Evolutionary conservation across 2,113 vertebrate genomes (phyloP).

Genomic region (Ginglymostoma cirratum): DNA sequence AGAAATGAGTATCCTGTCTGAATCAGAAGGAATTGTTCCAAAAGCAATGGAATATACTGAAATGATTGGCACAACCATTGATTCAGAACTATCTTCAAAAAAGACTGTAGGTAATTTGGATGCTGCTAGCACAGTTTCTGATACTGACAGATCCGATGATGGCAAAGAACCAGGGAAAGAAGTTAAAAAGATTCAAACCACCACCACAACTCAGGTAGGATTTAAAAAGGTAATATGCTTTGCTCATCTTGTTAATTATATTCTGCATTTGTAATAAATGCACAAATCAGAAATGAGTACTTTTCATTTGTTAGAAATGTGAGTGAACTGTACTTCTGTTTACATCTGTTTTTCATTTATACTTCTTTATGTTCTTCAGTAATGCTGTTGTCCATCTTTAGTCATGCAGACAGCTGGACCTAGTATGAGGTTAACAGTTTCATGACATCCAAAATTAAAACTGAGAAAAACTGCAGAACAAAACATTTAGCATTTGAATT

Average conservation of each 20-base stretch:
- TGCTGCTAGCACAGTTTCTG: constrained; percentile 64
- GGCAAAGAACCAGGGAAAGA: constrained; percentile 87
- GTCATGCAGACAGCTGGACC: neutral
- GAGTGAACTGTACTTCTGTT: neutral
- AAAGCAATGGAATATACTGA: constrained; percentile 60
- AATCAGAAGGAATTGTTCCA: constrained; percentile 52
- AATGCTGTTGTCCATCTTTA: neutral
- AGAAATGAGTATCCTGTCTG: constrained; percentile 58
- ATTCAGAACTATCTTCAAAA: constrained; percentile 55
- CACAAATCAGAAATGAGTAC: neutral
- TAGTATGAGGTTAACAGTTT: neutral
- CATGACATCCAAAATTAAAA: neutral
- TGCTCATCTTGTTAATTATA: neutral
- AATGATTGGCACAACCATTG: constrained; percentile 56
- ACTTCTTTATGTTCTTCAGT: neutral
- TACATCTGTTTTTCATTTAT: neutral
- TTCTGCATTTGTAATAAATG: neutral
- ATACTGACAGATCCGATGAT: constrained; percentile 94
- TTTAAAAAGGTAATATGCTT: neutral
- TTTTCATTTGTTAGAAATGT: neutral
- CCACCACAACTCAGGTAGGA: constrained; percentile 86
- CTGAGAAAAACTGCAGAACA: neutral
- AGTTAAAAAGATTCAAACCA: constrained; percentile 93
- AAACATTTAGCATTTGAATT: neutral
- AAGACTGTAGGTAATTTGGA: constrained; percentile 62